Percentiles rank a stretch among this genome's conserved stretches.
These are phyloP conservation scores for Aspidiotus destructor DNA, from an alignment of 2,888 invertebrate species.

Conservation along the genomic window DNA sequence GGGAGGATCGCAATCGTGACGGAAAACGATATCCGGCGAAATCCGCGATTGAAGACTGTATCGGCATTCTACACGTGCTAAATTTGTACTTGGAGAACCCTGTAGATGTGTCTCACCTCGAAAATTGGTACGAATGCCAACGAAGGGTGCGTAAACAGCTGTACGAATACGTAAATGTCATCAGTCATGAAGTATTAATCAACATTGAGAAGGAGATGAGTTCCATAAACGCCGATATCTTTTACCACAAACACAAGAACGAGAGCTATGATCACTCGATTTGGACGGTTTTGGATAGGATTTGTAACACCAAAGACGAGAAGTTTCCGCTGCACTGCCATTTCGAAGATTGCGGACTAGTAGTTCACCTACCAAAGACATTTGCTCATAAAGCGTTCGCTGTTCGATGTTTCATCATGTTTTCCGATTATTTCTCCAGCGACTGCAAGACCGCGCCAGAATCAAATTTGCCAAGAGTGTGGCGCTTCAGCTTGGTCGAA, in stretches of 20 bases:
- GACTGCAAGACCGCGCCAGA: constrained; percentile 41
- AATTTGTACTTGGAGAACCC: constrained; percentile 22
- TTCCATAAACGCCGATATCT: constrained; percentile 18
- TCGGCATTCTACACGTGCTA: constrained; percentile 16
- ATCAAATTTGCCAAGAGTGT: constrained; percentile 38
- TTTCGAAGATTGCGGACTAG: constrained; percentile 49
- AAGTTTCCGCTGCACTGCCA: constrained; percentile 48
- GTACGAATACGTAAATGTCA: constrained; percentile 18
- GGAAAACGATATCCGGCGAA: neutral
- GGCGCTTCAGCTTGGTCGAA: constrained; percentile 10
- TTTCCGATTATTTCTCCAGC: constrained; percentile 54
- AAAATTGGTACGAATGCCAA: constrained; percentile 22
- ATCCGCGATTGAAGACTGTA: constrained; percentile 23
- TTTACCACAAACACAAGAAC: constrained; percentile 8
- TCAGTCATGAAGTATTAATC: constrained; percentile 14
- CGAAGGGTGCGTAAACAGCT: constrained; percentile 14
- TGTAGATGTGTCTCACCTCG: constrained; percentile 8
- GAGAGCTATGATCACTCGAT: constrained; percentile 2
- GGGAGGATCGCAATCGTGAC: neutral
- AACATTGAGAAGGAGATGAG: constrained; percentile 28
- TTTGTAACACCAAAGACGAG: constrained; percentile 33
- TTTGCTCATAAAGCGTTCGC: constrained; percentile 49
- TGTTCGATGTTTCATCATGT: constrained; percentile 49
- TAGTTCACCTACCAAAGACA: constrained; percentile 48
- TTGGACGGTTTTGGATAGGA: constrained; percentile 22